These are phyloP conservation scores for Aplochiton taeniatus DNA, from an alignment of 2,797 vertebrate genomes.

Conservation along the genomic window DNA sequence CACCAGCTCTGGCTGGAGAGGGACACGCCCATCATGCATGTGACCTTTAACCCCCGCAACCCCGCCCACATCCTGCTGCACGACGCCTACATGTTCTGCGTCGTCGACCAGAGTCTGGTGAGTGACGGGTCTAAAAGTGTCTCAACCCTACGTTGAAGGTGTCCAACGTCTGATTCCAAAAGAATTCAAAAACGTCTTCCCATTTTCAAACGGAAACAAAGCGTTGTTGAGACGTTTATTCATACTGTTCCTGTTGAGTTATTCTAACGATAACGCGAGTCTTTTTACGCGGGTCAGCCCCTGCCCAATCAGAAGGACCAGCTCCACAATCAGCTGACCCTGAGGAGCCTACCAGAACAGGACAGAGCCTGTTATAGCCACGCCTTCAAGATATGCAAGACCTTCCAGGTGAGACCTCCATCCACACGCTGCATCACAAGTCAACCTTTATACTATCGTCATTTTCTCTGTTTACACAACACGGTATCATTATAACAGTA, in stretches of 20 bases:
- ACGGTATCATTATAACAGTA: too few species aligned
- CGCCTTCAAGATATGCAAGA: conserved; percentile 93
- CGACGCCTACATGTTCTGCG: conserved; percentile 88
- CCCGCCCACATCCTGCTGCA: conserved; percentile 85
- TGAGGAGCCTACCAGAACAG: conserved; percentile 75
- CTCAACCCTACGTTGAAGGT: too few species aligned
- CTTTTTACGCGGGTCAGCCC: conserved; percentile 69
- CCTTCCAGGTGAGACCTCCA: conserved; percentile 80
- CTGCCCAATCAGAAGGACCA: conserved; percentile 75
- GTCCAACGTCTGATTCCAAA: too few species aligned
- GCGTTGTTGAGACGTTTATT: background rate
- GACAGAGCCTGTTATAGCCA: conserved; percentile 75
- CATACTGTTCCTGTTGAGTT: too few species aligned
- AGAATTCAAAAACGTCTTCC: too few species aligned
- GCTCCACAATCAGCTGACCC: conserved; percentile 82
- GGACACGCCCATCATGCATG: conserved; percentile 85
- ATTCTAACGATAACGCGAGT: background rate
- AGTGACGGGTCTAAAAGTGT: conserved; percentile 25
- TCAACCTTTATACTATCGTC: background rate
- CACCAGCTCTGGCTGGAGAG: conserved; percentile 84
- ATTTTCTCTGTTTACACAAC: too few species aligned
- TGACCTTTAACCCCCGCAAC: conserved; percentile 82
- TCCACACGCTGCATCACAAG: background rate
- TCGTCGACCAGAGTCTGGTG: conserved; percentile 92
- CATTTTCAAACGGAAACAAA: background rate